Conservation (phyloP, 2,888 invertebrate genomes). For the Micoletzkya japonica region DNA sequence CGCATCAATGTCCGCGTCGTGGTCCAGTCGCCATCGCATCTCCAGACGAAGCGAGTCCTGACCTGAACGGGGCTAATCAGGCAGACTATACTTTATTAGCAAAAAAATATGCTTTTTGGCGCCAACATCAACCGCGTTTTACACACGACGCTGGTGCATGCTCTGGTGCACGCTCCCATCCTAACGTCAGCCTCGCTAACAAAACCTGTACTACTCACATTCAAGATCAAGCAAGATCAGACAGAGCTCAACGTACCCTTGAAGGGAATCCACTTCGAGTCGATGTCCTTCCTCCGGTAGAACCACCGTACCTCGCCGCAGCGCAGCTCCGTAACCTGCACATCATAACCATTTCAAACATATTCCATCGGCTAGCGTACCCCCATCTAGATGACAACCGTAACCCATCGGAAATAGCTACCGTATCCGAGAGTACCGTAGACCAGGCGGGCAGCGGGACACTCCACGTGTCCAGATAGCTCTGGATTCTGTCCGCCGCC, state of each 20-base stretch:
- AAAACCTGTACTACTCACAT: too few species aligned
- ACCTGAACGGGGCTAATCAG: too few species aligned
- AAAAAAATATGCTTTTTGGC: too few species aligned
- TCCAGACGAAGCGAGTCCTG: conserved; percentile 60
- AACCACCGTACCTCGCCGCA: conserved; percentile 60
- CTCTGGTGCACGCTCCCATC: too few species aligned
- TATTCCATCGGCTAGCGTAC: background rate
- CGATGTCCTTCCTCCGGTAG: conserved; percentile 36
- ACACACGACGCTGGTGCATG: too few species aligned
- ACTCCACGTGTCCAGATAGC: conserved; percentile 6
- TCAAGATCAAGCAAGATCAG: too few species aligned
- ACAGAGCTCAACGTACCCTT: conserved; percentile 40
- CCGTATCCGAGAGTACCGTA: conserved; percentile 21
- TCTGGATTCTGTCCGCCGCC: conserved; percentile 20
- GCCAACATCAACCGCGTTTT: too few species aligned
- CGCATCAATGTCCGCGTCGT: conserved; percentile 42
- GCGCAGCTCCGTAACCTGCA: conserved; percentile 47
- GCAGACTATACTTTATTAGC: too few species aligned
- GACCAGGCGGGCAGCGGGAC: conserved; percentile 13
- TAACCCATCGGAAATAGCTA: background rate
- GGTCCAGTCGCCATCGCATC: conserved; percentile 50
- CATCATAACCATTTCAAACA: background rate
- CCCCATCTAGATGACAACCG: background rate
- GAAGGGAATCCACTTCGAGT: conserved; percentile 44
- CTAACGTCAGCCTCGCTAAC: too few species aligned